phyloP scores from a whole-genome alignment of 2,113 vertebrate species.

The Agapornis roseicollis region DNA sequence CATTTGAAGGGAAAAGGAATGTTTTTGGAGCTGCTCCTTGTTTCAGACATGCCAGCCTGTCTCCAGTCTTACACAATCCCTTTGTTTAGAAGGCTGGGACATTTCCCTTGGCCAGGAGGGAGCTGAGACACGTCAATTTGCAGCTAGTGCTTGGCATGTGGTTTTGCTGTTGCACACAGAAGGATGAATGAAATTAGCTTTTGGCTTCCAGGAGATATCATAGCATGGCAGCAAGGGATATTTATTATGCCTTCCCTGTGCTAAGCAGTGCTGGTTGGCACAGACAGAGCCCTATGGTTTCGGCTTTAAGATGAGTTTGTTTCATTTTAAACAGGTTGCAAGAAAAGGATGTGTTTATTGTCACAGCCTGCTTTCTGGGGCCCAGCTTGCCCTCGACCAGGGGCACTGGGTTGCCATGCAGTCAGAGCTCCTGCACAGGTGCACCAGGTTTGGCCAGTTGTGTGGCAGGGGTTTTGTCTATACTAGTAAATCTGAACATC shows the following conservation, averaged over 20 bases:
- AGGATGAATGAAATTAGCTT: background rate
- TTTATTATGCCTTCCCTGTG: background rate
- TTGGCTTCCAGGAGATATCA: background rate
- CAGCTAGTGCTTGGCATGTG: background rate
- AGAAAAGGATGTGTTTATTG: background rate
- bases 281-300: background rate
- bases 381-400: background rate
- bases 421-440: background rate
- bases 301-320: background rate
- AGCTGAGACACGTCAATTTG: background rate
- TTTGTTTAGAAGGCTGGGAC: background rate
- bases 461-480: background rate
- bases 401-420: background rate
- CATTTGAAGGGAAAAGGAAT: background rate
- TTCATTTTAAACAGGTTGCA: background rate
- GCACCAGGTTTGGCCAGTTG: background rate
- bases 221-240: background rate
- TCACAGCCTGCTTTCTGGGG: background rate
- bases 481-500: background rate
- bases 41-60: background rate
- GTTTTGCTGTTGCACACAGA: background rate
- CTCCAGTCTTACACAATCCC: background rate
- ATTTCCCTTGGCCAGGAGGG: background rate
- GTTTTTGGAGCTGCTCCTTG: background rate
- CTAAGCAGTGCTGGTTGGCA: background rate